Base-by-base conservation (phyloP, 2,113 vertebrate genomes). In the Centrocercus urophasianus region DNA sequence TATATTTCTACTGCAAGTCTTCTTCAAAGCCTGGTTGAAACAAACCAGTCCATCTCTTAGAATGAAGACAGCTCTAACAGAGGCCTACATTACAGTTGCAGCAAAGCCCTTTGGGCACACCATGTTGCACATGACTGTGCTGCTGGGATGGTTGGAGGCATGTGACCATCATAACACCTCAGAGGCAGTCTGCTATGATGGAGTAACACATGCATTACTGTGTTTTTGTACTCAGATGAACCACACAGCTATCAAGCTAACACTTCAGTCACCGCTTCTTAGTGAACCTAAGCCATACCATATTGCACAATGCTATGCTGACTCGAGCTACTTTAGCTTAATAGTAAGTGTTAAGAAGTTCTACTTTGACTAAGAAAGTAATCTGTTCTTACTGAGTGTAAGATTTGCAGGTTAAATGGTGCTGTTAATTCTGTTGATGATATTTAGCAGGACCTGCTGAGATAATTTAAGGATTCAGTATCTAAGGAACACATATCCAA, bases 241-340 rank as follows among this genome's bases (percentile, higher is more conserved):
- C 75, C 56, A 80, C 76, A 42, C 40, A 89, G 77, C 94, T 93
- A 91, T 80, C 93, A 86, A 91, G 95, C 91, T 85, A 95, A 77
- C 90, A 91, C 87, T 93, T 66, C 50, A n/a, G 64, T 89, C 67
- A 18, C 65, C 72, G 72, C 6, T 15, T 87, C 76, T 74, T 60
- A 69, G 5, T 70, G 48, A 54, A 22, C 79, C 60, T 66, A 47
- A 75, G 63, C 61, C 25, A 24, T 11, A 57, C 12, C 11, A 3
- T 50, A 19, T 74, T 84, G 63, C 77, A 85, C 21, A 79, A 5
- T 63, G 78, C 78, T 74, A 71, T 36, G n/a, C 28, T 28, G 57
- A 64, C 56, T 70, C n/a, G 38, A 83, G 18, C 70, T 74, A 16
- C 36, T 88, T 91, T 40, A 76, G 70, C 54, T 90, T 74, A 71